These are phyloP conservation scores for Donacobius atricapilla DNA, from an alignment of 2,113 vertebrate species.

Conservation along the genomic window DNA sequence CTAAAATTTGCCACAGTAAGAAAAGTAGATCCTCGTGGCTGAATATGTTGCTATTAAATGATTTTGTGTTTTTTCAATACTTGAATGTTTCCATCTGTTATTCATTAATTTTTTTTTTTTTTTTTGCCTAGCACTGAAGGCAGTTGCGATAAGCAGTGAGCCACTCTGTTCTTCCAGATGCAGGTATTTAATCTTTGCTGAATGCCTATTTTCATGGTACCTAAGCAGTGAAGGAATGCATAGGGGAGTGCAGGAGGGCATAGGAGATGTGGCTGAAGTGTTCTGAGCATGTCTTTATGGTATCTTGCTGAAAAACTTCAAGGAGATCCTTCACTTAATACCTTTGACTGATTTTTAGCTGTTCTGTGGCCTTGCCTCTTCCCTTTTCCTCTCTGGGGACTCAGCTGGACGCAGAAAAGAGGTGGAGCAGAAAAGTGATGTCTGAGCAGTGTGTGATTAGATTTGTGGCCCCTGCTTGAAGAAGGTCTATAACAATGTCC, in stretches of 20 bases:
- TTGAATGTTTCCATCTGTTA: not conserved
- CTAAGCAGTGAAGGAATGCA: accelerated
- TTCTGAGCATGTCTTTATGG: not conserved
- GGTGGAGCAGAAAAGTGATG: not conserved
- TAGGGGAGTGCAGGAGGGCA: not conserved
- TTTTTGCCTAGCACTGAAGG: not conserved
- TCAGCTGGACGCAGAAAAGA: not conserved
- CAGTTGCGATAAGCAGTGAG: not conserved
- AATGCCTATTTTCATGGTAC: not conserved
- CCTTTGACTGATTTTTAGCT: not conserved
- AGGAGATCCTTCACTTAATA: not conserved
- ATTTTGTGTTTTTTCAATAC: not conserved
- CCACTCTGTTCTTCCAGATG: not conserved
- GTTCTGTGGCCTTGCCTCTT: not conserved
- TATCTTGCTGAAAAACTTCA: not conserved
- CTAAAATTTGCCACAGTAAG: not conserved
- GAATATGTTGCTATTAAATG: not conserved
- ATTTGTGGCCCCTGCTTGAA: not conserved
- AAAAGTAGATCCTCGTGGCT: not conserved
- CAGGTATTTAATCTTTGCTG: not conserved
- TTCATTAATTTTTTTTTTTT: not conserved
- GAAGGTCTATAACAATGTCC: not conserved
- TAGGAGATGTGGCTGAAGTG: accelerated
- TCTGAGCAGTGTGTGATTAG: not conserved
- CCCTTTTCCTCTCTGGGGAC: not conserved